Conservation (phyloP, 2,888 invertebrate species). For the Herminia tarsipennalis region DNA sequence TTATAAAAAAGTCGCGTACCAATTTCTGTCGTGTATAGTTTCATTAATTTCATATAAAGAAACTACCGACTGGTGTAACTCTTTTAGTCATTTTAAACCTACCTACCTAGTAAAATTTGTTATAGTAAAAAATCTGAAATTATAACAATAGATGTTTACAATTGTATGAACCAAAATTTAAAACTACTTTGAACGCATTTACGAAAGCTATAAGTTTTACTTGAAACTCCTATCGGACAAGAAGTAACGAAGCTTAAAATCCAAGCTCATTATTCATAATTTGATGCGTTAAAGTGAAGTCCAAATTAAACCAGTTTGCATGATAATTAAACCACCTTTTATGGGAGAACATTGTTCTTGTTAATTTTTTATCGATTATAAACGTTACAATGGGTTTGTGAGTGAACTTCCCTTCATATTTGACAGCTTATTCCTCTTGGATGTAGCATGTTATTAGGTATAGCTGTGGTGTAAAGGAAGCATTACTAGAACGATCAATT, state of each 20-base stretch:
- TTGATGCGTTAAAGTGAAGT: conserved; percentile 67
- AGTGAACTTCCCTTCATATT: conserved; percentile 15
- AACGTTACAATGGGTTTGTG: conserved; percentile 26
- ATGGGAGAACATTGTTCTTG: conserved; percentile 68
- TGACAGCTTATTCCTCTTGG: conserved; percentile 15
- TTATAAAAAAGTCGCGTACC: no score
- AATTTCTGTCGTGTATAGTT: no score
- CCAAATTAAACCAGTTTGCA: conserved; percentile 69
- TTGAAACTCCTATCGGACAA: conserved; percentile 46
- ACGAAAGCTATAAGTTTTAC: conserved; percentile 33
- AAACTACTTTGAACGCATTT: background rate
- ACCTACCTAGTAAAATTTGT: no score
- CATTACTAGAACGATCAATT: no score
- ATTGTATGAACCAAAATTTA: no score
- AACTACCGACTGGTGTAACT: no score
- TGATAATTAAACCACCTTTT: conserved; percentile 68
- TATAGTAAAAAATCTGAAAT: no score
- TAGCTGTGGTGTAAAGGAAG: no score
- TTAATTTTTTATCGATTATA: conserved; percentile 39
- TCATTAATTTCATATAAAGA: no score
- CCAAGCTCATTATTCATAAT: conserved; percentile 78
- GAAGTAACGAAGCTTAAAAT: conserved; percentile 78
- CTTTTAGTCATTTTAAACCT: no score
- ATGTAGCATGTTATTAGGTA: no score
- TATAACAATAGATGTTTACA: no score